A percentile compares a stretch with the other conserved stretches of the same genome.
These are phyloP conservation scores for Tetragnatha versicolor DNA, from an alignment of 1,140 invertebrate genomes.

Conservation along the genomic window DNA sequence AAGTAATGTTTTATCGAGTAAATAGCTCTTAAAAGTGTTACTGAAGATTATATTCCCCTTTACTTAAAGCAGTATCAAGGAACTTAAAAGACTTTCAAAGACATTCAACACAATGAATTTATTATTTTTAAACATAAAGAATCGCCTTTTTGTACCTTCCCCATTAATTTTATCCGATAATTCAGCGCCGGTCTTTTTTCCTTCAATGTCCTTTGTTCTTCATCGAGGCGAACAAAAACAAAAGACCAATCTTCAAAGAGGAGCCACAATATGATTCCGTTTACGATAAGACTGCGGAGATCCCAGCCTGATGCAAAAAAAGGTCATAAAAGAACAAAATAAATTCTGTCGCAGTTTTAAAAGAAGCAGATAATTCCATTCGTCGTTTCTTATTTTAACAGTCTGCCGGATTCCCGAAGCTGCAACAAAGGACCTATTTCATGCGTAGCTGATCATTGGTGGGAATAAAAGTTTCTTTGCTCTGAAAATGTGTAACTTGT, in stretches of 20 bases:
- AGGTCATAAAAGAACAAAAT: too few relatives aligned
- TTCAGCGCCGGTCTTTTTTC: background rate
- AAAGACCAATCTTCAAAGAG: slow-evolving; percentile 14
- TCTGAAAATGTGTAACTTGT: background rate
- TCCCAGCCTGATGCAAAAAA: slow-evolving; percentile 5
- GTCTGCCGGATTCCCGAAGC: background rate
- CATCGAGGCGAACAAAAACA: background rate
- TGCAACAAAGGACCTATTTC: slow-evolving; percentile 25
- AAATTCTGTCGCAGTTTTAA: too few relatives aligned
- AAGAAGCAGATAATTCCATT: slow-evolving; percentile 12
- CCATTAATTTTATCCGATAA: slow-evolving; percentile 27
- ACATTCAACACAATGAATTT: background rate
- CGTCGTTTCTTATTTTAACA: slow-evolving; percentile 1
- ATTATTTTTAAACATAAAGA: background rate
- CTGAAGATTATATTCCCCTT: too few relatives aligned
- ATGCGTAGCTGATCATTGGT: slow-evolving; percentile 15
- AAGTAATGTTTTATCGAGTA: too few relatives aligned
- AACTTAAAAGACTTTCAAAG: background rate
- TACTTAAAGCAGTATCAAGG: too few relatives aligned
- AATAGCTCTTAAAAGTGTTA: too few relatives aligned
- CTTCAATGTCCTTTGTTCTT: background rate
- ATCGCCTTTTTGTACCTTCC: background rate
- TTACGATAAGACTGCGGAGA: background rate
- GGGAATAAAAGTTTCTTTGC: slow-evolving; percentile 11
- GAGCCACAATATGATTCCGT: slow-evolving; percentile 11